These are phyloP conservation scores for Tapirus terrestris DNA, from an alignment of 2,113 vertebrate species.

Conservation along the genomic window DNA sequence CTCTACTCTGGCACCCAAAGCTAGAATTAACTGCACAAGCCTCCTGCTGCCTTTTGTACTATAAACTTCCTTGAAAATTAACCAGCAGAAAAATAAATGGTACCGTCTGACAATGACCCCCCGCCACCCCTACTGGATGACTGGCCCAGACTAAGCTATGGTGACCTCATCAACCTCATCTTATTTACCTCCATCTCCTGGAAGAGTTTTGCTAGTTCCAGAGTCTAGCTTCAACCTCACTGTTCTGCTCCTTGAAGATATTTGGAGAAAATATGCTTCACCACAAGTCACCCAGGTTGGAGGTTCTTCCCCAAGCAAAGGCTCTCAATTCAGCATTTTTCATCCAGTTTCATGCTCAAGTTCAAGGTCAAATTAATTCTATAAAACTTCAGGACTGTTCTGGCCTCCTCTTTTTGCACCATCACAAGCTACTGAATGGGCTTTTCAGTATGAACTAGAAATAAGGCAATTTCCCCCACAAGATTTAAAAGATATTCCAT, in stretches of 20 bases:
- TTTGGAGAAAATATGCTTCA: neutral
- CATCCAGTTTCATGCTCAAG: neutral
- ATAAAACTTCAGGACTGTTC: neutral
- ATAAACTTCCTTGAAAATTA: neutral
- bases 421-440: neutral
- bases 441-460: neutral
- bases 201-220: neutral
- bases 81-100: neutral
- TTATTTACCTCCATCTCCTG: neutral
- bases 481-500: neutral
- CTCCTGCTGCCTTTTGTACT: neutral
- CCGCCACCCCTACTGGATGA: neutral
- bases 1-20: neutral
- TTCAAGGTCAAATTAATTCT: neutral
- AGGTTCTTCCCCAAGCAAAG: neutral
- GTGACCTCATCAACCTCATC: neutral
- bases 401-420: neutral
- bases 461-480: neutral
- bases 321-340: neutral
- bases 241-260: neutral
- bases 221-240: neutral
- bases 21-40: neutral
- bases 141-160: neutral
- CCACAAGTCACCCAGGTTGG: neutral
- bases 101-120: neutral